These are phyloP conservation scores for Tachina lurida DNA, from an alignment of 2,888 invertebrate genomes.

Conservation along the genomic window DNA sequence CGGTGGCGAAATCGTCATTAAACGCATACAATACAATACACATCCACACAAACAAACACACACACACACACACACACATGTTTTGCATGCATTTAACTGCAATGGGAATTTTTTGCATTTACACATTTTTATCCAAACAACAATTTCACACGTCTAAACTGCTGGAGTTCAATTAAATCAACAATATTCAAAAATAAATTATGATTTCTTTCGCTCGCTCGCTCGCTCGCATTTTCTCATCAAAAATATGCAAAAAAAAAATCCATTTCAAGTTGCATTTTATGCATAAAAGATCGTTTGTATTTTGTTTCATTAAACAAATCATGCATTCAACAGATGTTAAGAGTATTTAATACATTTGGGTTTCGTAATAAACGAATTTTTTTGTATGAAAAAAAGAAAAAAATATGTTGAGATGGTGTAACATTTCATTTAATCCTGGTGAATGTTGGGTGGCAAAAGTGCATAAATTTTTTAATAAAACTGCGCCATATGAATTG, in stretches of 20 bases:
- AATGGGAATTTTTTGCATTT: slow-evolving; percentile 49
- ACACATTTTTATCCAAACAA: slow-evolving; percentile 28
- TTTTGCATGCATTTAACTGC: slow-evolving; percentile 2
- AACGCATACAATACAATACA: neutral
- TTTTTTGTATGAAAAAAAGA: neutral
- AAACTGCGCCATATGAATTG: neutral
- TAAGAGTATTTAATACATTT: slow-evolving; percentile 51
- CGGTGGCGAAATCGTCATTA: slow-evolving; percentile 64
- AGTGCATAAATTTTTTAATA: neutral
- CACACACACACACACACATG: neutral
- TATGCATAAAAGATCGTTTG: neutral
- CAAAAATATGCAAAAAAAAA: neutral
- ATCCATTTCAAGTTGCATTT: slow-evolving; percentile 2
- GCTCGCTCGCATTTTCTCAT: slow-evolving; percentile 1
- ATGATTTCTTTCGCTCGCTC: neutral
- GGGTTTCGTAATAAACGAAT: neutral
- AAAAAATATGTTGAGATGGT: neutral
- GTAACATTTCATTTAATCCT: slow-evolving; percentile 28
- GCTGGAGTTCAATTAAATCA: slow-evolving; percentile 50
- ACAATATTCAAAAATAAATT: slow-evolving; percentile 48
- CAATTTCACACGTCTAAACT: slow-evolving; percentile 63
- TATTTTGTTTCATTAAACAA: slow-evolving; percentile 27
- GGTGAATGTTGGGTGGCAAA: neutral
- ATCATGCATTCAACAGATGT: slow-evolving; percentile 66
- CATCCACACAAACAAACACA: neutral